Base-by-base conservation (phyloP, 2,888 invertebrate species). In the Dysmachus trigonus region DNA sequence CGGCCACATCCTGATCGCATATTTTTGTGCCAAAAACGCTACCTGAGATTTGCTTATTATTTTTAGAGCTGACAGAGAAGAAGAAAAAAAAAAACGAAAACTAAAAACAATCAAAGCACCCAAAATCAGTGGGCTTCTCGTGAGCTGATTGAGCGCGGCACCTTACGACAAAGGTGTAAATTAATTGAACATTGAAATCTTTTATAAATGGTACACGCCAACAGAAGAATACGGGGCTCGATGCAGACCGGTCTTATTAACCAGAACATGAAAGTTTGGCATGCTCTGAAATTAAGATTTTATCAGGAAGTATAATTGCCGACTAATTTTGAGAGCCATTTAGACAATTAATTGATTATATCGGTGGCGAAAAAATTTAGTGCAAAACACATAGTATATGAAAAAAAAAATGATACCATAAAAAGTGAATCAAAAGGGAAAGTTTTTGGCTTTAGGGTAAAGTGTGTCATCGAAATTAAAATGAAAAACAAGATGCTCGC, bases 41-140 rank as follows among this genome's bases (percentile, higher is more conserved):
- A 38, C 76, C 35, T 41, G 18, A 33, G 76, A 76, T 76, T 38
- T 76, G 41, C 13, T 76, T 76, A 76, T 76, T 76, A 76, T 76
- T 76, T 76, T 38, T 76, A 76, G 76, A 76, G 4, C 22, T 76
- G 76, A 76, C 76, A 41, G 73, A 2, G 10, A 15, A 35, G n/a
- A n/a, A 13, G 10, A 33, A 31, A 74, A 38, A 38, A 10, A 10
- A 7, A 51, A 51, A 51, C 5, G 22, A 62, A 62, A 27, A 62
- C 13, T 27, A 33, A 38, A 76, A 38, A 76, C 10, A 35, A 41
- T 76, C 41, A 27, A 13, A 62, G 62, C 18, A 0, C 13, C 22
- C 22, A 38, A 76, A 47, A 13, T 35, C 22, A 8, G 22, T 76
- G 22, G n/a, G n/a, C 6, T 47, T 18, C n/a, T 47, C 2, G 47